Evolutionary conservation across 2,888 invertebrate genomes (phyloP), one percentile per base, ranked within the genome.

Genomic region (Mimumesa dahlbomi): DNA sequence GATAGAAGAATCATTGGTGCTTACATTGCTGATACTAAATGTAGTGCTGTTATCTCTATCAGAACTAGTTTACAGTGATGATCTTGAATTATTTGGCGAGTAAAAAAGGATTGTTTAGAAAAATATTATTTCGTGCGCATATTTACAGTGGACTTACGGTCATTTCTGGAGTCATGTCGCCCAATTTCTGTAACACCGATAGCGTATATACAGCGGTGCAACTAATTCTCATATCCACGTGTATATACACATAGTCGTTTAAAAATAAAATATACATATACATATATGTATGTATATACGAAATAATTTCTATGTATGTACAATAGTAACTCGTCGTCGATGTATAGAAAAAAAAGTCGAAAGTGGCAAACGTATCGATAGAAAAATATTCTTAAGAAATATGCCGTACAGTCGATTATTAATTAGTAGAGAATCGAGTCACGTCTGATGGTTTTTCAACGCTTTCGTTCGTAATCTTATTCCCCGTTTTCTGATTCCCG

Each of bases 91-190:
- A n/a, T n/a, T n/a, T n/a, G n/a, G n/a, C n/a, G n/a, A n/a, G n/a
- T n/a, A n/a, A n/a, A n/a, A n/a, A n/a, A n/a, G n/a, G n/a, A n/a
- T n/a, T n/a, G n/a, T n/a, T n/a, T n/a, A n/a, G n/a, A n/a, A n/a
- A 25, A 5, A 25, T 25, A 25, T 3, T 25, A 40, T 40, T 75
- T 73, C 58, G 84, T 86, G 84, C 83, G 63, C 74, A 62, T 87
- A 88, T 89, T 69, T 89, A 88, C 89, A 89, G 88, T 88, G 88
- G 81, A 89, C 89, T 89, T 89, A 89, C 89, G 85, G 89, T 89
- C 88, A 88, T 88, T 82, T 89, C 89, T 84, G 89, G 89, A 87
- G 89, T 89, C 89, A 89, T 89, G 88, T 89, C 82, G 85, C 89
- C 89, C 89, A 89, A 82, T 87, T 87, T 89, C 89, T 89, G 89